Evolutionary conservation across 2,888 invertebrate genomes (phyloP).

Genomic region (Agriotes lineatus): DNA sequence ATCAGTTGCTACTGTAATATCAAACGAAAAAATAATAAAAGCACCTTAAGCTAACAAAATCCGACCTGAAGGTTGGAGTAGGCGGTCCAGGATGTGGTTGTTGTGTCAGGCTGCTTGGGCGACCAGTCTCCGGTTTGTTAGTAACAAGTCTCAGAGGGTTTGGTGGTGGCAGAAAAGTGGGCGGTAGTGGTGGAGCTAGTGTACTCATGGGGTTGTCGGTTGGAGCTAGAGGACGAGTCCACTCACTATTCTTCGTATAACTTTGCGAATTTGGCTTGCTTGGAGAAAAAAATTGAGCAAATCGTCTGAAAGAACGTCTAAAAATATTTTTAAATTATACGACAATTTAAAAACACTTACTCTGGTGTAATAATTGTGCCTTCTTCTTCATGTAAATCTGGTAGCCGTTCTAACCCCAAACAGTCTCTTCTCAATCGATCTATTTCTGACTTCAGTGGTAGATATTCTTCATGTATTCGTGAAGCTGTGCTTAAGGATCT

Average conservation of each 20-base stretch:
- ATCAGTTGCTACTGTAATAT: constrained; percentile 36
- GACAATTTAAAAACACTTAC: constrained; percentile 66
- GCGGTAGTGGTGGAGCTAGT: constrained; percentile 65
- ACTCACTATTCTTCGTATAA: constrained; percentile 61
- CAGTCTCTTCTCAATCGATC: constrained; percentile 91
- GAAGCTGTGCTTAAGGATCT: constrained; percentile 89
- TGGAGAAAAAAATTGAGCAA: constrained; percentile 63
- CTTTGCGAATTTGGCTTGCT: constrained; percentile 58
- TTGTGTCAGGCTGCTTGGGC: constrained; percentile 65
- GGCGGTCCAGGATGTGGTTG: constrained; percentile 73
- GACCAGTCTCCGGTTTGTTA: constrained; percentile 65
- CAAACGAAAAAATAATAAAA: constrained; percentile 60
- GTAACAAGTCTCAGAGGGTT: constrained; percentile 72
- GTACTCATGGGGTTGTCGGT: constrained; percentile 63
- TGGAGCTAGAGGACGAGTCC: constrained; percentile 66
- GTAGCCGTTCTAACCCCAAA: constrained; percentile 88
- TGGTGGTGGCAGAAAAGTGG: constrained; percentile 69
- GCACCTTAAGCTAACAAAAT: constrained; percentile 82
- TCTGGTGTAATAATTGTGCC: constrained; percentile 87
- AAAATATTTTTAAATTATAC: not conserved
- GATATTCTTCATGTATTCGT: constrained; percentile 93
- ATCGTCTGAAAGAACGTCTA: constrained; percentile 61
- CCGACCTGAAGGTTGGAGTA: constrained; percentile 82
- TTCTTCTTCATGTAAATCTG: constrained; percentile 94
- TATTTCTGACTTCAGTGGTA: constrained; percentile 92